Base-by-base conservation (phyloP, 2,113 vertebrate genomes). In the Nesoenas mayeri region DNA sequence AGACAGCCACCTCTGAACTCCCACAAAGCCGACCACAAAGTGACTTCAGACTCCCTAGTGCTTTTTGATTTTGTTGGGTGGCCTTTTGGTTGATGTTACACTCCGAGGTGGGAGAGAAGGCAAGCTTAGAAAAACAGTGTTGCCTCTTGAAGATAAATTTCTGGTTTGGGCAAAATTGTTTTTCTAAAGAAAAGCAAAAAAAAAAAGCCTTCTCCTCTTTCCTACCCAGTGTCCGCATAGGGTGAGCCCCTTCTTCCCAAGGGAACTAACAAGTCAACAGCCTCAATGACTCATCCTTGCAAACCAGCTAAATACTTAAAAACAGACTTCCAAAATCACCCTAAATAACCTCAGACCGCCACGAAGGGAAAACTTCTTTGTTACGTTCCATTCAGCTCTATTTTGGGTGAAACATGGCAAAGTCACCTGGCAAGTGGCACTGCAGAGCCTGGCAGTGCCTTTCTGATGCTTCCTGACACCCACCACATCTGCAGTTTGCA, bases 401-500 rank as follows among this genome's bases (percentile, higher is more conserved):
- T 54, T 83, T 91, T 42, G n/a, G 18, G 24, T 61, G 50, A 73
- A 88, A 77, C 0, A 3, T 2, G 25, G 22, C 42, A 67, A 79
- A 92, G 29, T 13, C 38, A 53, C 1, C 0, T 3, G 38, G 36
- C 36, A 64, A 31, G 42, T 1, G 2, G 26, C 9, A 4, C 38
- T 9, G 32, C 3, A 3, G 18, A 57, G 12, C 16, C 9, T 8
- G 29, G 38, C 51, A 56, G 12, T 2, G 2, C 42, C 42, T 88
- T 58, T 47, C 18, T 32, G 50, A 66, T 0, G 2, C 17, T 29
- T 67, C 31, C 42, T 1, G 1, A 15, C 0, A 2, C 31, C 83
- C 51, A 28, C 51, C 79, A 10, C n/a, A n/a, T 14, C 38, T 38
- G n/a, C 12, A 10, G 4, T 82, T 70, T 65, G 31, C 32, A 53